Base-by-base conservation (phyloP, 2,888 invertebrate species). In the Cataglyphis livida region DNA sequence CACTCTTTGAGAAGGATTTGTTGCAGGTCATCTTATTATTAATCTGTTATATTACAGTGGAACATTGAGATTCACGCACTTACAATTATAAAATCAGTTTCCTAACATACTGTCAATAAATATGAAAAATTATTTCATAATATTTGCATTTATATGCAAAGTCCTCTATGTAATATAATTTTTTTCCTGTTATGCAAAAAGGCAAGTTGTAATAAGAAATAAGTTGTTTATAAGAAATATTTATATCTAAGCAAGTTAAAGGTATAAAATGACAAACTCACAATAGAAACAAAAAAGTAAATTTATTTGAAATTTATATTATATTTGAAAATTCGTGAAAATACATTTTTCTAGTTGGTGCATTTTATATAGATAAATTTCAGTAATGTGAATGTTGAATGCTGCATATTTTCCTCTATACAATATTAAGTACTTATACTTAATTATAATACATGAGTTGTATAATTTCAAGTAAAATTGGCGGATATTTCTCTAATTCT, bases 1-100 rank as follows among this genome's bases (percentile, higher is more conserved):
- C 86, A 97, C 97, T 79, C 95, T 96, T 88, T 96, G 95, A 95
- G 48, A 38, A 57, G n/a, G 7, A 51, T 51, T 51, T 10, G 32
- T 48, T 48, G 6, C 18, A 12, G 32, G 10, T 12, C 7, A 62
- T 32, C 32, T 70, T 79, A 25, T 59, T 79, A 25, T 35, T 59
- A 3, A 21, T 68, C 32, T 70, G 41, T 78, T 44, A 15, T 28
- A 21, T 66, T 51, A n/a, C n/a, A 25, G 25, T 25, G 15, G 12
- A 68, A 48, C 5, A 57, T 32, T 59, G 57, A 51, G n/a, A 9
- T 71, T 79, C 59, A 54, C 15, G 7, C 32, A 44, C 1, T 78
- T 15, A 21, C 25, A 18, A 78, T 78, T 78, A 44, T 59, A n/a
- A 71, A 44, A 71, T 59, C 71, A 44, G 7, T 79, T 70, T 70